Evolutionary conservation across 1,140 invertebrate genomes (phyloP), one percentile per base, ranked within the genome.

Genomic region (Dysdera silvatica): DNA sequence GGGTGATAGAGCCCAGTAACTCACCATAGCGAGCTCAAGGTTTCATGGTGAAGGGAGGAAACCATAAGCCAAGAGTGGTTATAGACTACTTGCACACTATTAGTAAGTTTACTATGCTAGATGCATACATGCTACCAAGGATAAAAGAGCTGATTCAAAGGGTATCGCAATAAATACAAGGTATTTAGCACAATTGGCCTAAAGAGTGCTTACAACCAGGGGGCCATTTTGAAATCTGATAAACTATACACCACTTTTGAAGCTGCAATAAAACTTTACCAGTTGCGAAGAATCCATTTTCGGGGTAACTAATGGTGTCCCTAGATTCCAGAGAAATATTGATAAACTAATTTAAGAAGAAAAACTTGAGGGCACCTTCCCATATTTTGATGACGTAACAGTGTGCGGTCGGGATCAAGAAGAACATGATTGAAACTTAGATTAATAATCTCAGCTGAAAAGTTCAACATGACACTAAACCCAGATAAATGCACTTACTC

Each of bases 281-380:
- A 63, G 26, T 75, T 69, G 60, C 75, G 64, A 12, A 63, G 71
- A 48, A 52, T 78, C 24, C 69, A 70, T 28, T 77, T 77, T 73
- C 66, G 77, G 76, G 0, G 53, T 77, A 2, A 67, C 67, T 4
- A 66, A 70, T 10, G 71, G 71, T 10, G n/a, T 48, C 16, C 18
- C 45, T 4, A 26, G 3, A 28, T 76, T 74, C 52, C 75, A 77
- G 58, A 49, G 69, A 8, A 68, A 73, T 35, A 74, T 77, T 51
- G 72, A 77, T 35, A 37, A 69, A 40, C 61, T 72, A 10, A 48
- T 78, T 82, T 51, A 29, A 6, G 45, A 59, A 41, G 26, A 65
- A 6, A 23, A 47, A 23, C 48, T 67, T 8, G 51, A 16, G 0
- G 49, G 51, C 23, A 68, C 66, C 32, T 43, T 65, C 29, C 40